These are phyloP conservation scores for Cyanoliseus patagonus DNA, from an alignment of 2,113 vertebrate species.

Conservation along the genomic window DNA sequence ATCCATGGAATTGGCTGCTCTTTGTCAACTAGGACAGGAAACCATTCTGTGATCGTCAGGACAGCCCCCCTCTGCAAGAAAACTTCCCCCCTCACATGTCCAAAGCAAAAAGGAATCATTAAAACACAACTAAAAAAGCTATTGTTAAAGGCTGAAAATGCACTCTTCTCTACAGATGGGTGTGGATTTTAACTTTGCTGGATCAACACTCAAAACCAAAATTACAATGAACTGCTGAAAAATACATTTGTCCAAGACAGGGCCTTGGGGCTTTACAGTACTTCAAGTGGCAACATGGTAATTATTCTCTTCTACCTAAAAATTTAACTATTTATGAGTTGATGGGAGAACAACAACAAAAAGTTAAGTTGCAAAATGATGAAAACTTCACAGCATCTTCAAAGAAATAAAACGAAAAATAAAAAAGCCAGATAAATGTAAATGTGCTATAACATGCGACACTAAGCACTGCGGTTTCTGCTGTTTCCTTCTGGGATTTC, in stretches of 20 bases:
- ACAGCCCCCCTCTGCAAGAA: neutral
- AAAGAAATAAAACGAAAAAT: neutral
- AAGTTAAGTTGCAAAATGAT: neutral
- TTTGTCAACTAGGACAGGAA: neutral
- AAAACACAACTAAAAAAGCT: constrained; percentile 10
- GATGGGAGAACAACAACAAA: neutral
- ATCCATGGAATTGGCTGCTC: neutral
- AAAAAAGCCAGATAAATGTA: neutral
- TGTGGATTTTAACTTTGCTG: constrained; percentile 9
- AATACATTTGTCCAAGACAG: constrained; percentile 37
- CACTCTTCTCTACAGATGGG: neutral
- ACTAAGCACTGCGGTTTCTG: constrained; percentile 26
- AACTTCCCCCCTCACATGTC: neutral
- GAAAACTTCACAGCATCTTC: neutral
- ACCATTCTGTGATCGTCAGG: neutral
- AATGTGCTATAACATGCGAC: neutral
- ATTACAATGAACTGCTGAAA: constrained; percentile 57
- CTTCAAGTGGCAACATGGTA: constrained; percentile 31
- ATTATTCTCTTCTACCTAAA: constrained; percentile 25
- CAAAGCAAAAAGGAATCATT: neutral
- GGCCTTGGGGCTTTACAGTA: neutral
- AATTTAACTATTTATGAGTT: neutral
- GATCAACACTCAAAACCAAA: constrained; percentile 34
- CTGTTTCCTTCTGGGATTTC: constrained; percentile 23
- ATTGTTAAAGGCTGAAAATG: constrained; percentile 1